A percentile compares a stretch with the other conserved stretches of the same genome.
phyloP scores from a whole-genome alignment of 2,113 vertebrate species.

The Verasper variegatus region DNA sequence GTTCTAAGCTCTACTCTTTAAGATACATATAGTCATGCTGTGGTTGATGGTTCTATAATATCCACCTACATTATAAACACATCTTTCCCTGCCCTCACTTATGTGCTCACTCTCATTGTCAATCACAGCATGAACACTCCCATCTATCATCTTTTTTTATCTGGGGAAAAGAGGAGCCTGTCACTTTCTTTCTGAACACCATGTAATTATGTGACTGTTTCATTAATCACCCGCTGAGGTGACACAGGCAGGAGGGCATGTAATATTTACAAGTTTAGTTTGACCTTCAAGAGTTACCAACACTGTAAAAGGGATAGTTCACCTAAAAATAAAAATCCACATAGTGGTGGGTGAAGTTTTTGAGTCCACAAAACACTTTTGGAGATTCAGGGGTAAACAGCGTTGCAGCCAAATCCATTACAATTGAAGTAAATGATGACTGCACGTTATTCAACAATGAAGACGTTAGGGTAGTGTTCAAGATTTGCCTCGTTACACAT shows the following conservation, averaged over 20 bases:
- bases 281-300: background rate
- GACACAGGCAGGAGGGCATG: background rate
- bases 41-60: background rate
- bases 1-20: background rate
- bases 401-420: no score
- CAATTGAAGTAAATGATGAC: no score
- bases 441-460: no score
- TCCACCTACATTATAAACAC: background rate
- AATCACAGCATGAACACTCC: background rate
- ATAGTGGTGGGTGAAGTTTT: no score
- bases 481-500: no score
- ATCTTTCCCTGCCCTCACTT: background rate
- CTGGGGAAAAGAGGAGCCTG: conserved; percentile 1
- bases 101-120: background rate
- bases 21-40: background rate
- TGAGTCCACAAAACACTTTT: no score
- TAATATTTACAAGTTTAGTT: background rate
- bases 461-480: no score
- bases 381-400: no score
- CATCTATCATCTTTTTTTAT: conserved; percentile 5
- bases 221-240: conserved; percentile 5
- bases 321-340: background rate
- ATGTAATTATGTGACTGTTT: conserved; percentile 32
- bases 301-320: background rate
- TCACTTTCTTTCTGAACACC: conserved; percentile 3